A percentile compares a stretch with the other conserved stretches of the same genome.
Evolutionary conservation across 2,888 invertebrate species (phyloP).

Genomic region (Agrochola lota): DNA sequence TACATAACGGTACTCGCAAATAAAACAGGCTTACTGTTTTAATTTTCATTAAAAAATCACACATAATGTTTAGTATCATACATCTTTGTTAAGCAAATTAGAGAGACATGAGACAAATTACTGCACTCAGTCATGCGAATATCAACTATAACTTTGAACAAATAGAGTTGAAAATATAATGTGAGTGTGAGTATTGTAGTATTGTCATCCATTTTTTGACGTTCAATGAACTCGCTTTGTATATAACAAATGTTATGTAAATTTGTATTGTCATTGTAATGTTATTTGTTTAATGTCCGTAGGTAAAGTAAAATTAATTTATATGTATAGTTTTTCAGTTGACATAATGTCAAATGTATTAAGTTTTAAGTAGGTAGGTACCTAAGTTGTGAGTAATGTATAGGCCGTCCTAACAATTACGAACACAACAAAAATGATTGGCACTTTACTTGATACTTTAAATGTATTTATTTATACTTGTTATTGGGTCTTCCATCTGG

Average conservation of each 20-base stretch:
- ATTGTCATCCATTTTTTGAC: slow-evolving; percentile 50
- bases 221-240: slow-evolving; percentile 46
- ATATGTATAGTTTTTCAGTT: neutral
- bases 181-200: neutral
- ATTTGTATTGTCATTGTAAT: slow-evolving; percentile 39
- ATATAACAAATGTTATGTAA: slow-evolving; percentile 49
- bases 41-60: slow-evolving; percentile 71
- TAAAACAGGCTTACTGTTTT: slow-evolving; percentile 60
- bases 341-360: slow-evolving; percentile 6
- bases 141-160: neutral
- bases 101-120: slow-evolving; percentile 48
- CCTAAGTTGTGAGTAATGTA: neutral
- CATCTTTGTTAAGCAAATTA: slow-evolving; percentile 77
- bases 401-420: too few relatives aligned
- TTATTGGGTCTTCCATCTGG: too few relatives aligned
- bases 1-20: slow-evolving; percentile 65
- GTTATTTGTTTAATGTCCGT: slow-evolving; percentile 32
- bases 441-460: too few relatives aligned
- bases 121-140: slow-evolving; percentile 13
- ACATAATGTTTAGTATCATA: slow-evolving; percentile 66
- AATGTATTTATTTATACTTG: too few relatives aligned
- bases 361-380: neutral
- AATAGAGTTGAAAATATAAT: slow-evolving; percentile 31
- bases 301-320: slow-evolving; percentile 25
- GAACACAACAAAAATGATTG: too few relatives aligned